Conservation (phyloP, 2,888 invertebrate genomes). For the Ennomos quercinarius region DNA sequence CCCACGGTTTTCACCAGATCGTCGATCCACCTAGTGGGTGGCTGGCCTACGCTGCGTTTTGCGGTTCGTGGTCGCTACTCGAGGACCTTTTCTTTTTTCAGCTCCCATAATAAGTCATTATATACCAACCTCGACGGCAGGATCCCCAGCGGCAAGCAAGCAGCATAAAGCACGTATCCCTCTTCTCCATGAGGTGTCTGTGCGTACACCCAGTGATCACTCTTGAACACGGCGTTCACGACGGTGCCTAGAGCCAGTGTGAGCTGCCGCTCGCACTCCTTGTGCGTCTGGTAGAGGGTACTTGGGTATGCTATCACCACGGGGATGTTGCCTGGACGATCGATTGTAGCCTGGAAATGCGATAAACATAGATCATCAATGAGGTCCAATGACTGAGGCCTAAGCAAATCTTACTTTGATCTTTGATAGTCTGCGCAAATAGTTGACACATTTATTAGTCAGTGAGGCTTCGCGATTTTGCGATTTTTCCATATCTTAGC, state of each 20-base stretch:
- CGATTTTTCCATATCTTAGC: no score
- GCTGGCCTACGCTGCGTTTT: no score
- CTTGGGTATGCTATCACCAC: conserved; percentile 92
- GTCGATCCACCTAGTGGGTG: no score
- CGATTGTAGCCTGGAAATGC: conserved; percentile 88
- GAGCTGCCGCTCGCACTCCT: conserved; percentile 88
- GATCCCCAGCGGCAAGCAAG: conserved; percentile 92
- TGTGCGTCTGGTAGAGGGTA: conserved; percentile 90
- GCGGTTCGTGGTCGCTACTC: no score
- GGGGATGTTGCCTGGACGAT: conserved; percentile 93
- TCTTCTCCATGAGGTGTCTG: conserved; percentile 94
- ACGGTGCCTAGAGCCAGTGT: conserved; percentile 92
- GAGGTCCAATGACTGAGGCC: no score
- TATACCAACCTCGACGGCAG: conserved; percentile 62
- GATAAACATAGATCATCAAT: neutral
- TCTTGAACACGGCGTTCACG: conserved; percentile 94
- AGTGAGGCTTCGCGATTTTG: no score
- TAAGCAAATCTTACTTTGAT: no score
- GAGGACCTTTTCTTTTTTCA: no score
- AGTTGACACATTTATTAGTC: no score
- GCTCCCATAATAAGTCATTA: no score
- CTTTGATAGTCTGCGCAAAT: no score
- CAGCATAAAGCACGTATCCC: conserved; percentile 91
- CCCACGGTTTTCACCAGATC: no score
- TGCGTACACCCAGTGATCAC: conserved; percentile 93